Evolutionary conservation across 2,113 vertebrate genomes (phyloP), one percentile per base, ranked within the genome.

Genomic region (Callaeas wilsoni): DNA sequence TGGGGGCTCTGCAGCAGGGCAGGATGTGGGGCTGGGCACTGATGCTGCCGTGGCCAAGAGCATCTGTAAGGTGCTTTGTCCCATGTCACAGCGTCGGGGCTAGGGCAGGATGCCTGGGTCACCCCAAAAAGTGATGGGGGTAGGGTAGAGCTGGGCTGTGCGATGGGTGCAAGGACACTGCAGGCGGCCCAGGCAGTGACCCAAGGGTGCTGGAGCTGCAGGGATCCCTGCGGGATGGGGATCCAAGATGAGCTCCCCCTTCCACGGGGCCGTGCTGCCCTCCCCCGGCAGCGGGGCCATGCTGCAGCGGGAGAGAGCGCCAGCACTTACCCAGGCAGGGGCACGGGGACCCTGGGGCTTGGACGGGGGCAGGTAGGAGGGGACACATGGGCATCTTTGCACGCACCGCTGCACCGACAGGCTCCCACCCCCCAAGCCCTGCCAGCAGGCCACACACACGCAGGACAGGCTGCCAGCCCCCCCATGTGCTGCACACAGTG

Each of bases 1-100:
- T 0, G 0, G 47, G 30, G 37, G 42, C 27, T 62, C 75, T 6
- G 18, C 69, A 62, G n/a, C 0, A 1, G 52, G 78, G 60, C 50
- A 35, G 37, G 46, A 7, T 27, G 49, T 2, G n/a, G 50, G 33
- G 33, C 57, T 56, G 68, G 67, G n/a, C 49, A 13, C n/a, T n/a
- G 63, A 50, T 39, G 63, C 30, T 16, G 6, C 44, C 0, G 0
- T 4, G 16, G 50, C 29, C 32, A 3, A 49, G 46, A 84, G 68
- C 60, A 19, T 29, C 14, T 2, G 0, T 35, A 32, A 65, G 35
- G 25, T 4, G 3, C 42, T 73, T 87, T 65, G 27, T 50, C 29
- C 56, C 14, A 3, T 0, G 8, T 53, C 33, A 6, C 3, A 2
- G 32, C 2, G 0, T 12, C 0, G 1, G 47, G 56, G 14, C 11